phyloP scores from a whole-genome alignment of 2,797 vertebrate genomes.

The Channallabes apus region DNA sequence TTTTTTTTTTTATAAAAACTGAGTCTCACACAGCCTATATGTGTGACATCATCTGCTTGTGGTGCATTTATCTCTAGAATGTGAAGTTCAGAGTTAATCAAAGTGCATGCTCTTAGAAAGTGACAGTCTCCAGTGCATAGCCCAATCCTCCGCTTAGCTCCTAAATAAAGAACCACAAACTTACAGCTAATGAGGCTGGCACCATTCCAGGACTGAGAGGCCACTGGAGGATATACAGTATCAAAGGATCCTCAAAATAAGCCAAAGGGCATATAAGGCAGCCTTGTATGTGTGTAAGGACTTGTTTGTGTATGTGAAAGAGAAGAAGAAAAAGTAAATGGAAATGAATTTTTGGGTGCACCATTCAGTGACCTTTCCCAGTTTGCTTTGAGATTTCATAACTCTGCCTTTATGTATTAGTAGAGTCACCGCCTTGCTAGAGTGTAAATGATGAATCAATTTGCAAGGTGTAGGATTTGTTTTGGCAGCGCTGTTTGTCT shows the following conservation, averaged over 20 bases:
- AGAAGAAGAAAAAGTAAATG: slow-evolving; percentile 38
- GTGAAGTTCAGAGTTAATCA: slow-evolving; percentile 48
- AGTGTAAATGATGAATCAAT: slow-evolving; percentile 40
- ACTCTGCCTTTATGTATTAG: slow-evolving; percentile 24
- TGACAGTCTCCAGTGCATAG: slow-evolving; percentile 53
- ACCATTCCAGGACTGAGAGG: slow-evolving; percentile 39
- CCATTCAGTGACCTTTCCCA: slow-evolving; percentile 34
- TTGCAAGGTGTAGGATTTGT: slow-evolving; percentile 43
- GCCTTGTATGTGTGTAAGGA: slow-evolving; percentile 18
- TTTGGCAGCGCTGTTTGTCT: slow-evolving; percentile 36
- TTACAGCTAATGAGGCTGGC: slow-evolving; percentile 53
- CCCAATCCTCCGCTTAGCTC: slow-evolving; percentile 30
- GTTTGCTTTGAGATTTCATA: slow-evolving; percentile 26
- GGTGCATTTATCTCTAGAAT: slow-evolving; percentile 50
- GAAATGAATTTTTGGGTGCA: slow-evolving; percentile 36
- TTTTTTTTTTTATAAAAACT: slow-evolving; percentile 23
- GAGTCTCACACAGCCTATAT: slow-evolving; percentile 40
- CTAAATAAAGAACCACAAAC: slow-evolving; percentile 56
- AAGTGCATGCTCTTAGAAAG: slow-evolving; percentile 45
- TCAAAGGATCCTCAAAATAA: slow-evolving; percentile 48
- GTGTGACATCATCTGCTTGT: slow-evolving; percentile 53
- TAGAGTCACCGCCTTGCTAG: slow-evolving; percentile 1
- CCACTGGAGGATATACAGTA: slow-evolving; percentile 48
- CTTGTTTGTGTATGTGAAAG: slow-evolving; percentile 11
- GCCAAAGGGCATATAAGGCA: slow-evolving; percentile 46